These are phyloP conservation scores for Tribolium castaneum DNA, from an alignment of 1,140 invertebrate genomes.

Conservation along the genomic window DNA sequence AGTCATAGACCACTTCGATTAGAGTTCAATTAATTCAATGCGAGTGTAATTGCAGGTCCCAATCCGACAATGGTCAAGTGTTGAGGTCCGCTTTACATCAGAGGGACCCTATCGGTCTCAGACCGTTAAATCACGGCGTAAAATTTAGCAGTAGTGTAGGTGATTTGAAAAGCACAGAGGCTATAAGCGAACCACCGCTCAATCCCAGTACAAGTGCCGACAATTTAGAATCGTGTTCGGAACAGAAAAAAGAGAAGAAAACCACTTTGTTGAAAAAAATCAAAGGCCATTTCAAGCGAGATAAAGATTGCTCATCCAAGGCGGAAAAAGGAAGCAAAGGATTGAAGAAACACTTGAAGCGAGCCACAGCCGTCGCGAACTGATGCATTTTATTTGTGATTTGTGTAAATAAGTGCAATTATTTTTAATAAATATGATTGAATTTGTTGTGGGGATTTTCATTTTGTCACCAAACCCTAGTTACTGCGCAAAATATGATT, in stretches of 20 bases:
- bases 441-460: background rate
- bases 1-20: too few relatives aligned
- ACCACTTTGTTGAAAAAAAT: conserved; percentile 43
- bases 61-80: conserved; percentile 10
- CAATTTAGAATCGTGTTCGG: conserved; percentile 38
- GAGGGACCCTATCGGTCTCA: background rate
- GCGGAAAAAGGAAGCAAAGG: conserved; percentile 13
- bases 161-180: conserved; percentile 40
- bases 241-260: conserved; percentile 39
- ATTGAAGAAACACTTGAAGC: conserved; percentile 19
- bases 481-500: conserved; percentile 43
- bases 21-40: too few relatives aligned
- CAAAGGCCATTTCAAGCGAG: background rate
- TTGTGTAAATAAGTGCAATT: conserved; percentile 16
- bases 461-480: background rate
- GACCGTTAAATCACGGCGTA: conserved; percentile 30
- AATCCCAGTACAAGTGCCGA: conserved; percentile 48
- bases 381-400: conserved; percentile 9
- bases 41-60: background rate
- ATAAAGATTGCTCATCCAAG: background rate
- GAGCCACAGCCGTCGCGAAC: conserved; percentile 17
- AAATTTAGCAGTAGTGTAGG: conserved; percentile 49
- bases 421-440: background rate
- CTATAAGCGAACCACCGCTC: conserved; percentile 42
- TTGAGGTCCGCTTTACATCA: background rate